Conservation (phyloP, 2,797 vertebrate species). For the Pangasius macronema region DNA sequence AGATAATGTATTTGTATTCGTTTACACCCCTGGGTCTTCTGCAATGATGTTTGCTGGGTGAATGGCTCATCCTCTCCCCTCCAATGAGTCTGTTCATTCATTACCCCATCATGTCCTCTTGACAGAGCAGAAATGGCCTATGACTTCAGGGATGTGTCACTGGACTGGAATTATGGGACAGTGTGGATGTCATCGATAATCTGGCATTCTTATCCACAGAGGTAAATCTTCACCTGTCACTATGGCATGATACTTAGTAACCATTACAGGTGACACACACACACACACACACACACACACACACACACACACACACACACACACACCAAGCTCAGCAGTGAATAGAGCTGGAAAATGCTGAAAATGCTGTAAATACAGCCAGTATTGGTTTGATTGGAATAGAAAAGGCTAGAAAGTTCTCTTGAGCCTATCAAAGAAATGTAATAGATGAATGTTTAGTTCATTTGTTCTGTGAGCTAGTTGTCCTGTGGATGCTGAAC, state of each 20-base stretch:
- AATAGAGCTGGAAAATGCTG: not conserved
- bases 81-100: conserved; percentile 61
- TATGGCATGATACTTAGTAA: conserved; percentile 2
- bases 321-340: conserved; percentile 60
- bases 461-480: too few species aligned
- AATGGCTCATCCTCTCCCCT: conserved; percentile 10
- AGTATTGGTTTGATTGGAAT: not conserved
- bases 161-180: conserved; percentile 11
- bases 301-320: not conserved
- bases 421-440: too few species aligned
- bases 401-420: not conserved
- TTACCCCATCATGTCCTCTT: conserved; percentile 69
- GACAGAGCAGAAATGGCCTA: conserved; percentile 64
- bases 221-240: conserved; percentile 66
- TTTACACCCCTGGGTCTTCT: not conserved
- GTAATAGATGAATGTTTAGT: too few species aligned
- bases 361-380: not conserved
- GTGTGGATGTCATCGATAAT: conserved; percentile 72
- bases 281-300: conserved; percentile 14
- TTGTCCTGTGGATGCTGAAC: too few species aligned
- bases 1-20: not conserved
- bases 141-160: not conserved
- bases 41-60: not conserved
- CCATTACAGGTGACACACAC: conserved; percentile 27
- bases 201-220: conserved; percentile 67